These are phyloP conservation scores for Nezara viridula DNA, from an alignment of 2,888 invertebrate species.

Conservation along the genomic window DNA sequence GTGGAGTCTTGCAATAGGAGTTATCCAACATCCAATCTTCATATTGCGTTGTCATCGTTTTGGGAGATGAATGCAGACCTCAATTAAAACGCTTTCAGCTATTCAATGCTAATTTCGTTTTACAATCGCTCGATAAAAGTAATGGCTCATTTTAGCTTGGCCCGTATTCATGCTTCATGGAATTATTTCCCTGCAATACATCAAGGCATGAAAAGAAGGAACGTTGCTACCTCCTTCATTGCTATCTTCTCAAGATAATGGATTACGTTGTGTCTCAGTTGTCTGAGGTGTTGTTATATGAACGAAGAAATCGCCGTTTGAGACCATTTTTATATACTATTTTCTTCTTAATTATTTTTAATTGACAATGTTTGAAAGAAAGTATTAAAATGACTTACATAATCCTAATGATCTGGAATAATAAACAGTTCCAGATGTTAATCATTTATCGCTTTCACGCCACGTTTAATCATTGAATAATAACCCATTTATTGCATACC, in stretches of 20 bases:
- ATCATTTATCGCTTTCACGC: too few relatives aligned
- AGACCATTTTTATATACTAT: too few relatives aligned
- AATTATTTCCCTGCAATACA: not conserved
- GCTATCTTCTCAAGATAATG: not conserved
- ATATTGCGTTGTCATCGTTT: slow-evolving; percentile 10
- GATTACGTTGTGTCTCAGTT: not conserved
- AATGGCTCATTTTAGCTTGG: not conserved
- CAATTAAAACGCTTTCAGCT: slow-evolving; percentile 28
- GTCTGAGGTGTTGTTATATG: too few relatives aligned
- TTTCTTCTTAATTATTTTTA: too few relatives aligned
- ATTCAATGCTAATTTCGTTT: slow-evolving; percentile 21
- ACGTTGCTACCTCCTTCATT: not conserved
- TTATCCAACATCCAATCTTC: slow-evolving; percentile 23
- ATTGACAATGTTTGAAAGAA: too few relatives aligned
- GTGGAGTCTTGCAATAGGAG: slow-evolving; percentile 15
- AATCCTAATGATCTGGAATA: too few relatives aligned
- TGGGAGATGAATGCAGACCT: slow-evolving; percentile 14
- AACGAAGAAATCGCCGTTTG: too few relatives aligned
- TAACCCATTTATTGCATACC: too few relatives aligned
- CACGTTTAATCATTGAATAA: too few relatives aligned
- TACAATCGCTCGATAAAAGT: slow-evolving; percentile 26
- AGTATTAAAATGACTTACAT: too few relatives aligned
- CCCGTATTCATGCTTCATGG: not conserved
- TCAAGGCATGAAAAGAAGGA: not conserved
- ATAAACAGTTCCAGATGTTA: too few relatives aligned